Evolutionary conservation across 2,797 vertebrate species (phyloP).

Genomic region (Oreochromis mossambicus): DNA sequence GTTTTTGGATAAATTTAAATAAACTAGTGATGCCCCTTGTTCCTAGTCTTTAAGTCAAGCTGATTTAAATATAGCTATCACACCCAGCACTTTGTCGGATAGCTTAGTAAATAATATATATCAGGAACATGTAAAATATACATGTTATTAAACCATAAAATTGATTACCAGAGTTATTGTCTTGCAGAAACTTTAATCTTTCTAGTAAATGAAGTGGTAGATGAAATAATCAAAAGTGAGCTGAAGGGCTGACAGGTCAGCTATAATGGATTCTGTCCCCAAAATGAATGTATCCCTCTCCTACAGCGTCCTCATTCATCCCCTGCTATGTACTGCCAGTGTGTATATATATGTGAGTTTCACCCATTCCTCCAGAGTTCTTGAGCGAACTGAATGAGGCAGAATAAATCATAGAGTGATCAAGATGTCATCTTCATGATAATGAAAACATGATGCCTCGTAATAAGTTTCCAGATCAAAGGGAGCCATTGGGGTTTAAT

Average conservation of each 20-base stretch:
- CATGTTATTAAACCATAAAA: conserved; percentile 44
- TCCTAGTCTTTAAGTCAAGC: background rate
- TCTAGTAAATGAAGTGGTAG: conserved; percentile 48
- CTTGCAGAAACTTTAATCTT: conserved; percentile 49
- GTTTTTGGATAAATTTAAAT: background rate
- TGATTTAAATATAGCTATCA: background rate
- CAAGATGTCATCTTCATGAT: conserved; percentile 70
- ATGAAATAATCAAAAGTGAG: conserved; percentile 60
- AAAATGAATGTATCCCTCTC: conserved; percentile 56
- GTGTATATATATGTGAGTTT: background rate
- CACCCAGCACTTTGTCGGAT: background rate
- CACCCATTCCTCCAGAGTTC: conserved; percentile 40
- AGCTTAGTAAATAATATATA: conserved; percentile 14
- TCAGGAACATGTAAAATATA: conserved; percentile 8
- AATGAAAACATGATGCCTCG: conserved; percentile 73
- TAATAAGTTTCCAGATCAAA: conserved; percentile 67
- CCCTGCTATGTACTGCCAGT: background rate
- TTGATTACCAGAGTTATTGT: conserved; percentile 62
- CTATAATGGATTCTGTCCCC: conserved; percentile 66
- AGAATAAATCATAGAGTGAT: conserved; percentile 71
- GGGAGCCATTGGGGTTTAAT: conserved; percentile 44
- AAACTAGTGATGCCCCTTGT: background rate
- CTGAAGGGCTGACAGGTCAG: conserved; percentile 61
- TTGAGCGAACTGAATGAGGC: conserved; percentile 62
- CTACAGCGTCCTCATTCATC: conserved; percentile 20